phyloP scores from a whole-genome alignment of 2,113 vertebrate genomes.

The Balaeniceps rex region DNA sequence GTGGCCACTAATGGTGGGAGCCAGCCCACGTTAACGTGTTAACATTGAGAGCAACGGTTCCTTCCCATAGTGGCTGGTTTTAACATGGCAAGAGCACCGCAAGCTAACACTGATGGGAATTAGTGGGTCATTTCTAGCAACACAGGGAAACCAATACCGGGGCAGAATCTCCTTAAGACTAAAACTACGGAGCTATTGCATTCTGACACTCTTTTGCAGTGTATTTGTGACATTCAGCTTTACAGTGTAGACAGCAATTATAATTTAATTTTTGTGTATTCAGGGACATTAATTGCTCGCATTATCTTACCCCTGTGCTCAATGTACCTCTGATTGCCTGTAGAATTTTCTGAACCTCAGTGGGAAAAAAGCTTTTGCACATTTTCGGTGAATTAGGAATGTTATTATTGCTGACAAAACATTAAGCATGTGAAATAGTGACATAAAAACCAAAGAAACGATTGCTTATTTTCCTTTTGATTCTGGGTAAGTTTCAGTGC shows the following conservation, averaged over 20 bases:
- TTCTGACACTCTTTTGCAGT: neutral
- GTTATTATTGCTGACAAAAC: constrained; percentile 21
- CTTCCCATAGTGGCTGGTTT: neutral
- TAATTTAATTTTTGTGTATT: constrained; percentile 10
- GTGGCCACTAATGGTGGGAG: neutral
- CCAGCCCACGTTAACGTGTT: neutral
- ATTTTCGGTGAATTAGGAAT: constrained; percentile 22
- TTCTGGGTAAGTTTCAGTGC: neutral
- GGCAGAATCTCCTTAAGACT: neutral
- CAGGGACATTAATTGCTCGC: neutral
- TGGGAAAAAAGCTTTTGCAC: neutral
- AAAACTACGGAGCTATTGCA: neutral
- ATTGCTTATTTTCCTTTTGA: neutral
- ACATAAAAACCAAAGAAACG: neutral
- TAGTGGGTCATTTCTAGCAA: neutral
- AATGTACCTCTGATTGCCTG: neutral
- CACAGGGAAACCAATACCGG: neutral
- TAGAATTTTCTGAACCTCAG: constrained; percentile 27
- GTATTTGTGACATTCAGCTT: neutral
- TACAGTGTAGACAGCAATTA: neutral
- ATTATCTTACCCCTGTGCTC: neutral
- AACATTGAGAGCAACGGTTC: rapidly evolving
- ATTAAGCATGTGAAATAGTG: neutral
- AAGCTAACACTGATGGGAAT: neutral
- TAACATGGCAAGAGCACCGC: neutral